Evolutionary conservation across 2,888 invertebrate genomes (phyloP).

Genomic region (Lamellibrachia columna): DNA sequence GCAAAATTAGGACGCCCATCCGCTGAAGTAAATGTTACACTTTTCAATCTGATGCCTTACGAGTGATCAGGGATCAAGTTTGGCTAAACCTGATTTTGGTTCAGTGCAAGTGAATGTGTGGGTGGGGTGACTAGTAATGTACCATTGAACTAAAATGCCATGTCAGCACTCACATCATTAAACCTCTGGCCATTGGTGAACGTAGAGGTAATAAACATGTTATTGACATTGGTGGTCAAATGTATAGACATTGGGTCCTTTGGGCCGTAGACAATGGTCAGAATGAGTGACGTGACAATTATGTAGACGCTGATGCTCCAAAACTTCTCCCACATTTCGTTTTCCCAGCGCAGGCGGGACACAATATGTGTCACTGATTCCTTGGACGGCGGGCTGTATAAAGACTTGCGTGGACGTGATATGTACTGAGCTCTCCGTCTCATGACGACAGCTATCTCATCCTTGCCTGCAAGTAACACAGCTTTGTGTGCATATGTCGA

Average conservation of each 20-base stretch:
- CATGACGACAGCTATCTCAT: background rate
- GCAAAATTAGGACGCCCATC: no score
- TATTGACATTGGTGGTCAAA: slow-evolving; percentile 5
- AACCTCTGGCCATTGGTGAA: background rate
- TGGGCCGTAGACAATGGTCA: background rate
- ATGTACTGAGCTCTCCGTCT: background rate
- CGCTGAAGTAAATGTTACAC: no score
- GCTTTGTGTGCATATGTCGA: no score
- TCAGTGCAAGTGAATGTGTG: no score
- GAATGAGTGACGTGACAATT: background rate
- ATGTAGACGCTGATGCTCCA: background rate
- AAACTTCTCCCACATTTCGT: slow-evolving; percentile 9
- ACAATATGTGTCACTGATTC: background rate
- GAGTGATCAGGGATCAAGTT: no score
- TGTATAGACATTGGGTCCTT: background rate
- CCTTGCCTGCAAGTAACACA: background rate
- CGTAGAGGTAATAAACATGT: background rate
- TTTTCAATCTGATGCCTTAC: no score
- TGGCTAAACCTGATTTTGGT: no score
- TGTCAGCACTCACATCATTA: background rate
- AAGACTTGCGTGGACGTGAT: background rate
- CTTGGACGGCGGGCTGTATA: background rate
- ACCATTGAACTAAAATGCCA: background rate
- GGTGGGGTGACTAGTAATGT: no score
- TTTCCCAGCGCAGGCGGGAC: background rate